Conservation (phyloP, 2,888 invertebrate genomes). For the Incurvaria masculella region DNA sequence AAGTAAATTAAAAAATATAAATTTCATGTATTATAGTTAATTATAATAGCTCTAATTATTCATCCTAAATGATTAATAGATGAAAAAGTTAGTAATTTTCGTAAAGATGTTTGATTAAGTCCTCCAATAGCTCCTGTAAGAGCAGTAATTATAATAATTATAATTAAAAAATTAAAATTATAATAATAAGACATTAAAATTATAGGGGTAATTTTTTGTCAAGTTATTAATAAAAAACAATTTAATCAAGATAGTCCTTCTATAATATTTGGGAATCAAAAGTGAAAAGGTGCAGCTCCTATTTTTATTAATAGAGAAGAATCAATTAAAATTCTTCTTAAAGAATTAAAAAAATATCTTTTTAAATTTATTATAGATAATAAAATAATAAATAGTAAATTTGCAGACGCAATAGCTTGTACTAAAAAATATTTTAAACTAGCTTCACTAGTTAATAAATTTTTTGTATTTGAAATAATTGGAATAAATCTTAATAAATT, state of each 20-base stretch:
- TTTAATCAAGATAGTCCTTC: conserved; percentile 58
- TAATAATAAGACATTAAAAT: conserved; percentile 48
- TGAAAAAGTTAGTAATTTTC: conserved; percentile 60
- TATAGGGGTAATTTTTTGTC: conserved; percentile 64
- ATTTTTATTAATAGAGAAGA: conserved; percentile 52
- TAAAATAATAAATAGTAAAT: conserved; percentile 49
- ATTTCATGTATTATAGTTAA: conserved; percentile 44
- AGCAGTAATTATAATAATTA: conserved; percentile 41
- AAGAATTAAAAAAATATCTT: too few relatives aligned
- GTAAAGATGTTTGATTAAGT: conserved; percentile 52
- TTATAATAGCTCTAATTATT: conserved; percentile 43
- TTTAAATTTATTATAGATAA: conserved; percentile 33
- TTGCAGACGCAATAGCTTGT: conserved; percentile 56
- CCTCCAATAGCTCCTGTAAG: conserved; percentile 51
- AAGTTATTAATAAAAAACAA: conserved; percentile 54
- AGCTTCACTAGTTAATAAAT: conserved; percentile 50
- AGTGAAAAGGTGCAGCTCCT: conserved; percentile 57
- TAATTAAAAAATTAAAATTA: conserved; percentile 36
- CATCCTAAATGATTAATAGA: conserved; percentile 64
- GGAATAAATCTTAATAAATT: too few relatives aligned
- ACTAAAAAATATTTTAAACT: conserved; percentile 59
- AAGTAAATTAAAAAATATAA: conserved; percentile 45
- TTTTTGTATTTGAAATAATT: conserved; percentile 50
- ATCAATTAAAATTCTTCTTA: conserved; percentile 31
- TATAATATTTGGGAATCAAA: conserved; percentile 59